These are phyloP conservation scores for Vidua macroura DNA, from an alignment of 2,113 vertebrate genomes.

Conservation along the genomic window DNA sequence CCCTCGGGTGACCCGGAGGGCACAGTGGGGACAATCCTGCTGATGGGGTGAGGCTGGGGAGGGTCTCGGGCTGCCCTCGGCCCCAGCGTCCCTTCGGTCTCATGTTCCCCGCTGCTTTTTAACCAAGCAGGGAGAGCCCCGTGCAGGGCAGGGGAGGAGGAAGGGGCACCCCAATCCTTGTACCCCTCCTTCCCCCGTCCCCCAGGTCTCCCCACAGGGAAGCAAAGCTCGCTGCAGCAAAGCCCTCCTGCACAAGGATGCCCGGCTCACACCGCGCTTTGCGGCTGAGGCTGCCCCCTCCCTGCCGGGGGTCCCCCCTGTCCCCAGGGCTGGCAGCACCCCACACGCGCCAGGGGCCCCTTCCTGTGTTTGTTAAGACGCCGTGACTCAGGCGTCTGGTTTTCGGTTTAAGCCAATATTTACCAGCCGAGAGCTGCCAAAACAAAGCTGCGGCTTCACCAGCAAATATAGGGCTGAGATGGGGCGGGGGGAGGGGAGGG, in stretches of 20 bases:
- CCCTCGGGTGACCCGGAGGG: background rate
- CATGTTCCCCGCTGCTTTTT: background rate
- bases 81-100: rapidly evolving
- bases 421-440: conserved; percentile 17
- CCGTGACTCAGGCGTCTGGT: conserved; percentile 19
- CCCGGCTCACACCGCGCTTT: rapidly evolving
- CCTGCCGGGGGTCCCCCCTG: background rate
- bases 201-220: rapidly evolving
- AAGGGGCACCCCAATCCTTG: background rate
- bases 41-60: too few species aligned
- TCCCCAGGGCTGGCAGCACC: conserved; percentile 20
- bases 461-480: background rate
- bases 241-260: background rate
- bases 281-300: background rate
- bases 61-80: background rate
- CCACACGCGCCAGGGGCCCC: background rate
- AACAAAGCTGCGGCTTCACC: conserved; percentile 16
- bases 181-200: background rate
- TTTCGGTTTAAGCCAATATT: conserved; percentile 28
- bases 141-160: background rate
- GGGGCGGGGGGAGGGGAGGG: rapidly evolving
- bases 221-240: background rate
- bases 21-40: too few species aligned
- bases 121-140: too few species aligned
- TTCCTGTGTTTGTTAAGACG: conserved; percentile 45